Evolutionary conservation across 2,888 invertebrate species (phyloP), one percentile per base, ranked within the genome.

Genomic region (Melieria omissa): DNA sequence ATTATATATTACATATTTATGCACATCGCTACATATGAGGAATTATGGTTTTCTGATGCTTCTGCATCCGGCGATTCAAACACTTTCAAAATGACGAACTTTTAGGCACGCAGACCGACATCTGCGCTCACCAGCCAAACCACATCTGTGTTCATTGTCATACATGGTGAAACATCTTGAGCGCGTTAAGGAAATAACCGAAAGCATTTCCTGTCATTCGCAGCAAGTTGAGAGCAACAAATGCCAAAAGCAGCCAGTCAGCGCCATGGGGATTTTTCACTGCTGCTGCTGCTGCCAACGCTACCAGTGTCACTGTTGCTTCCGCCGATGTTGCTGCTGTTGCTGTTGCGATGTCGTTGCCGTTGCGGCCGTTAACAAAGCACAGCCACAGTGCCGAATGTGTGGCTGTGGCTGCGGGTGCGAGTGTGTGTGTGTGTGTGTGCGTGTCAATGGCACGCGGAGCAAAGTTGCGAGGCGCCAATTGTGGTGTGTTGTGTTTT

Each of bases 151-250:
- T 12, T 61, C 16, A 45, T 14, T 61, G 61, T 46, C 46, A 16
- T n/a, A 58, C 58, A 42, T 14, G 9, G n/a, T 4, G 14, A n/a
- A 49, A 64, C 42, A 52, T 52, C 52, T 64, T 42, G 42, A 3
- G 42, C n/a, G 41, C 14, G 49, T 64, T 55, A 29, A 46, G 57
- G 46, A 47, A 58, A 46, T 58, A 66, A 58, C 58, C 41, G n/a
- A 14, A 66, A 66, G 45, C 57, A 70, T 57, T 41, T 62, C 65
- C 62, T 61, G 70, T 65, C 73, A 70, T 55, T 65, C 58, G 69
- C 55, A 60, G 65, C 58, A 62, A 47, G 57, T 58, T 63, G 9
- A n/a, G 29, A 70, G 63, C 70, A 70, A 70, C 70, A 70, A 70
- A 49, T 73, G 73, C 69, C 73, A 60, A 44, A 61, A 57, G 55